Conservation (phyloP, 2,797 vertebrate genomes). For the Dendrocincla tyrannina region DNA sequence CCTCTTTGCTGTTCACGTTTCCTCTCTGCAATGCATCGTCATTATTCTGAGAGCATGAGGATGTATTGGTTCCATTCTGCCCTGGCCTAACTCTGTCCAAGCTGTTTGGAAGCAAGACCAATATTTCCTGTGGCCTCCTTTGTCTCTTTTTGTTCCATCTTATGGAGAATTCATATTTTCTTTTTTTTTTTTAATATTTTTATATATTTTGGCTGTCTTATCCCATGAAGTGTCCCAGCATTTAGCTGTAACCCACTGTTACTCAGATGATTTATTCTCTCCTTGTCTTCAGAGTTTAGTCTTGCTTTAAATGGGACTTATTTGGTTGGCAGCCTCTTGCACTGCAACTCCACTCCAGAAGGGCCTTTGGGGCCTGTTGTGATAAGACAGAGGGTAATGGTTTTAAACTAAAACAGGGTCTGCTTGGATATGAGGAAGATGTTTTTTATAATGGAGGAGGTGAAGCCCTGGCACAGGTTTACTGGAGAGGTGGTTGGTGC, state of each 20-base stretch:
- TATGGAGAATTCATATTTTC: not conserved
- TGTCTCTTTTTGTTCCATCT: not conserved
- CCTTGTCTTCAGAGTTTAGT: slow-evolving; percentile 11
- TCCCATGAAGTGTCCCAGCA: not conserved
- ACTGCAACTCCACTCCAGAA: not conserved
- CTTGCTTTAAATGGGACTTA: slow-evolving; percentile 13
- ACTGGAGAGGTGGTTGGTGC: not conserved
- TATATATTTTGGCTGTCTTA: not conserved
- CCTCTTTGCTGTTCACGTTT: not conserved
- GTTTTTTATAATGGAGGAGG: not conserved
- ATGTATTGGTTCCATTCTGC: fast-evolving
- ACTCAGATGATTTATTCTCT: slow-evolving; percentile 10
- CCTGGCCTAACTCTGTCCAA: not conserved
- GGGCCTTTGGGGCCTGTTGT: not conserved
- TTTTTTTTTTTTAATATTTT: not conserved
- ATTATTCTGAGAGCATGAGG: not conserved
- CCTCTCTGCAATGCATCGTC: not conserved
- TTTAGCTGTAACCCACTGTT: not conserved
- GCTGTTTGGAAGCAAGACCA: not conserved
- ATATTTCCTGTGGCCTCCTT: not conserved
- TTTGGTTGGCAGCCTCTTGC: not conserved
- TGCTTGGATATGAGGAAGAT: not conserved
- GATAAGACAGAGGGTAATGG: not conserved
- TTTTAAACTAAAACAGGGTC: not conserved
- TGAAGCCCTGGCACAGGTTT: not conserved